A percentile compares a stretch with the other conserved stretches of the same genome.
Evolutionary conservation across 2,888 invertebrate genomes (phyloP).

Genomic region (Tethea ocularis): DNA sequence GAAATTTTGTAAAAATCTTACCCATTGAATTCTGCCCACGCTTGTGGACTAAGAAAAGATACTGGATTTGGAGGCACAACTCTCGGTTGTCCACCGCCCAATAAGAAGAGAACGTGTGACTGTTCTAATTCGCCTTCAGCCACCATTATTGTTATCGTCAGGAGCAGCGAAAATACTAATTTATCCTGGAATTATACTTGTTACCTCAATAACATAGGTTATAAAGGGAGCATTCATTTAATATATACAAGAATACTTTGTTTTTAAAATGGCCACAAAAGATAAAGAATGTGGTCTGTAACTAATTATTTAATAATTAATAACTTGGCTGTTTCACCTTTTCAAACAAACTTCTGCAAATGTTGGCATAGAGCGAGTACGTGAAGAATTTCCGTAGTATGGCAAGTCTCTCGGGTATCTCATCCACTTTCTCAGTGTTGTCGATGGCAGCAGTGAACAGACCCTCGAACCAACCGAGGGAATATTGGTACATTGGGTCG

Average conservation of each 20-base stretch:
- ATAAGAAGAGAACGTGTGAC: constrained; percentile 92
- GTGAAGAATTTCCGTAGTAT: constrained; percentile 93
- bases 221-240: too few species aligned
- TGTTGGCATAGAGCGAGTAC: constrained; percentile 94
- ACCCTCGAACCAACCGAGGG: constrained; percentile 96
- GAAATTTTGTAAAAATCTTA: constrained; percentile 27
- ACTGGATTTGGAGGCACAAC: constrained; percentile 63
- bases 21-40: constrained; percentile 76
- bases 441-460: constrained; percentile 94
- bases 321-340: constrained; percentile 79
- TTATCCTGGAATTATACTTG: constrained; percentile 87
- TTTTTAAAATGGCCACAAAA: too few species aligned
- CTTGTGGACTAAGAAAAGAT: constrained; percentile 66
- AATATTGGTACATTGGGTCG: constrained; percentile 99
- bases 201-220: not conserved
- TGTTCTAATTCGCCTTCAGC: constrained; percentile 84
- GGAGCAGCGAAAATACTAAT: constrained; percentile 91
- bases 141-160: constrained; percentile 88
- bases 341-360: constrained; percentile 97
- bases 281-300: too few species aligned
- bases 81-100: constrained; percentile 89
- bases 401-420: constrained; percentile 88
- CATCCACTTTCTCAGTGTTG: constrained; percentile 93
- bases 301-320: constrained; percentile 9
- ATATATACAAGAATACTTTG: too few species aligned